Evolutionary conservation across 2,888 invertebrate genomes (phyloP), one percentile per base, ranked within the genome.

Genomic region (Zaprionus lineosus): DNA sequence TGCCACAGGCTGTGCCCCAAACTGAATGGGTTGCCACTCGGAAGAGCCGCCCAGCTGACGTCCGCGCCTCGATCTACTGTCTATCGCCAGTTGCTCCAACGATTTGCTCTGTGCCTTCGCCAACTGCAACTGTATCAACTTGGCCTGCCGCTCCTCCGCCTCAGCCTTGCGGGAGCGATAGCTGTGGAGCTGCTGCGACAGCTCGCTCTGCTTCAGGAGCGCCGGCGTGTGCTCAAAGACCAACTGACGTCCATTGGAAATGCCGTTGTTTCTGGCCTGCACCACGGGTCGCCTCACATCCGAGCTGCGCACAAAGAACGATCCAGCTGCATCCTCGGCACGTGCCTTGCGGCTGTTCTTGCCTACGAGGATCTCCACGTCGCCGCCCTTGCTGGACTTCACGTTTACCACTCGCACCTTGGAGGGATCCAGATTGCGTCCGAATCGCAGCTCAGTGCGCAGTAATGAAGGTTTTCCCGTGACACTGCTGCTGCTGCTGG

Each of bases 331-430:
- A 2, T 75, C 70, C 31, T 74, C 77, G 9, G 78, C 78, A 1
- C 85, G 77, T 2, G 76, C 88, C 24, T 85, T 84, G 24, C 88
- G 75, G 28, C 88, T 88, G 15, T 89, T 75, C 31, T 75, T 88
- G 15, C 87, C 89, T 8, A 88, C 89, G n/a, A 88, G 50, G 7
- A 96, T 90, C 74, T 95, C 95, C 0, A 96, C 95, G 15, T 95
- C 90, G 57, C 93, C 94, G 1, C 96, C 96, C 14, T 94, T 92
- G 84, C 93, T 93, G 0, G 95, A 95, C 78, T 94, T 92, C 0
- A 96, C 95, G 82, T 93, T 94, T 31, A 96, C 90, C 24, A 95
- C 94, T 86, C 95, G 94, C 37, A 94, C 95, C 65, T 94, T 88
- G 15, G 94, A 93, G 0, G 95, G 95, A 87, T 94, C 93, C 9